Percentiles rank a stretch among this genome's conserved stretches.
phyloP scores from a whole-genome alignment of 2,113 vertebrate species.

The Phrynocephalus versicolor region DNA sequence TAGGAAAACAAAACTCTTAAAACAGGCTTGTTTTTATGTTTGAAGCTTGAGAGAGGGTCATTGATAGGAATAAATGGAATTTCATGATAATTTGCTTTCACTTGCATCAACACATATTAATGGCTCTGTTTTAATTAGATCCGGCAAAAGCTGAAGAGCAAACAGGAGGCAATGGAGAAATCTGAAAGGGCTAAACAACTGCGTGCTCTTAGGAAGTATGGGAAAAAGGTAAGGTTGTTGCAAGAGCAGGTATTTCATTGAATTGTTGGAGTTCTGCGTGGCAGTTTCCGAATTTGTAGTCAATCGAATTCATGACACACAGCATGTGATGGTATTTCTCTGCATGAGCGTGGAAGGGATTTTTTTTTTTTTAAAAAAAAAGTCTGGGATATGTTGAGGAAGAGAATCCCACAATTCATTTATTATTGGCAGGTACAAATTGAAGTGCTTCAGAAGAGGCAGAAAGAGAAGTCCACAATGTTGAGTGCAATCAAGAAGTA shows the following conservation, averaged over 20 bases:
- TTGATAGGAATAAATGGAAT: background rate
- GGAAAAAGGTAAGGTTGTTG: constrained; percentile 88
- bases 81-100: background rate
- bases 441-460: constrained; percentile 93
- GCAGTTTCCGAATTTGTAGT: background rate
- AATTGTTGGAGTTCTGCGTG: background rate
- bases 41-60: no score
- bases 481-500: constrained; percentile 94
- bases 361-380: no score
- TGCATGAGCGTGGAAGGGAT: background rate
- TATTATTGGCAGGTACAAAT: constrained; percentile 85
- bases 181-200: constrained; percentile 96
- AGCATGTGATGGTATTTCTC: background rate
- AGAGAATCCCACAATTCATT: constrained; percentile 26
- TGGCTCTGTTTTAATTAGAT: constrained; percentile 74
- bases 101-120: background rate
- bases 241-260: background rate
- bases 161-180: constrained; percentile 89
- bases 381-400: background rate
- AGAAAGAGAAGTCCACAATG: constrained; percentile 93
- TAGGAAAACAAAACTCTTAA: background rate
- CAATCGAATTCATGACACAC: background rate
- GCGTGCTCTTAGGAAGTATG: constrained; percentile 91
- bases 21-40: background rate
- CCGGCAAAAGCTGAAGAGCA: constrained; percentile 87